Conservation (phyloP, 2,797 vertebrate species). For the Acrossocheilus wenchowensis region DNA sequence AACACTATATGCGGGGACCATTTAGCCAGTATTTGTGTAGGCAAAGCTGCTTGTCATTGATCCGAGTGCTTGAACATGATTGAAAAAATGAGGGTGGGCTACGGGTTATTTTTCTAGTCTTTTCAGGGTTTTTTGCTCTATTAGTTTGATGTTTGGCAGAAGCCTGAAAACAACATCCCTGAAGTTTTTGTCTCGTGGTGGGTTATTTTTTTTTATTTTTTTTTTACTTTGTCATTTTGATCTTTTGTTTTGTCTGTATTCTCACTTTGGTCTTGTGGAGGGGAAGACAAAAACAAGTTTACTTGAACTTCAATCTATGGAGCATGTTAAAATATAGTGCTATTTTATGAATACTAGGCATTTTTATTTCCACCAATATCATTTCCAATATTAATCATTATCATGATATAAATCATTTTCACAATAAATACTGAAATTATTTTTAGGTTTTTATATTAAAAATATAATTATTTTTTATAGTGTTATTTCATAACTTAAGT, state of each 20-base stretch:
- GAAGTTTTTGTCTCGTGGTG: neutral
- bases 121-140: neutral
- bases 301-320: neutral
- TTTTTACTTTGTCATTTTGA: neutral
- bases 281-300: too few relatives aligned
- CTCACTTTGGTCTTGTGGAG: neutral
- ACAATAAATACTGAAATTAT: neutral
- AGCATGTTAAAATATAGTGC: neutral
- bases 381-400: neutral
- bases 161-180: constrained; percentile 3
- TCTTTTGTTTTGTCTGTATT: neutral
- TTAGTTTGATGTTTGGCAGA: constrained; percentile 1
- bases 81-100: neutral
- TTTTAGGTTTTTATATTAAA: neutral
- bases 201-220: too few relatives aligned
- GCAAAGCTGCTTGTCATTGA: neutral
- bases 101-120: constrained; percentile 8
- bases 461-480: too few relatives aligned
- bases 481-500: too few relatives aligned
- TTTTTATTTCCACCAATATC: neutral
- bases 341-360: neutral
- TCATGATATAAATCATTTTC: neutral
- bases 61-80: neutral
- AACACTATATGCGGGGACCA: neutral
- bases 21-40: neutral